Evolutionary conservation across 2,113 vertebrate genomes (phyloP).

Genomic region (Ammodytes marinus): DNA sequence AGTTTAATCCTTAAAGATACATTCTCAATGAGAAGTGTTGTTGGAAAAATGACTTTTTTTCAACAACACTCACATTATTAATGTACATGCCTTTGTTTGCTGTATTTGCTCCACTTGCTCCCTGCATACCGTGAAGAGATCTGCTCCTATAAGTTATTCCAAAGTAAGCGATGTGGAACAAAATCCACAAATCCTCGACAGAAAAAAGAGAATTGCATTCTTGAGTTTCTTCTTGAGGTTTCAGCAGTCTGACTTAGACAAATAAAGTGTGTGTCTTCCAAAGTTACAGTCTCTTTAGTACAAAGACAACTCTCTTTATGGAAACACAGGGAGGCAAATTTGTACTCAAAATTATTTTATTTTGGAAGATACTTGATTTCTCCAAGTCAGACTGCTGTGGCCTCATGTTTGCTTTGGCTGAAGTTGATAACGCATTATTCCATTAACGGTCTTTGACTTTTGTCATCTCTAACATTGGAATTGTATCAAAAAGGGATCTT

Average conservation of each 20-base stretch:
- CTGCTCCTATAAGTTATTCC: neutral
- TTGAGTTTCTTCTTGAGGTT: neutral
- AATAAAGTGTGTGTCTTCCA: neutral
- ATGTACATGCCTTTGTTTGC: neutral
- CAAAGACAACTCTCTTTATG: neutral
- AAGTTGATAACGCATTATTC: neutral
- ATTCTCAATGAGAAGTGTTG: no score
- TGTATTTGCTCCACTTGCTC: neutral
- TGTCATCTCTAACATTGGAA: neutral
- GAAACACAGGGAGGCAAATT: neutral
- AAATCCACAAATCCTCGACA: neutral
- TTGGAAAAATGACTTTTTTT: no score
- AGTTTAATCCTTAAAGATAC: neutral
- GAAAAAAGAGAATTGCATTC: neutral
- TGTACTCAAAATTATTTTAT: neutral
- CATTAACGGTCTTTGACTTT: neutral
- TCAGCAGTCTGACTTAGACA: neutral
- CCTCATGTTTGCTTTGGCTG: slow-evolving; percentile 2
- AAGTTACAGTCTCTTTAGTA: neutral
- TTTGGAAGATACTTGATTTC: neutral
- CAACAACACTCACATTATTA: neutral
- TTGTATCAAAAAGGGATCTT: neutral
- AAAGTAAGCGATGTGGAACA: neutral
- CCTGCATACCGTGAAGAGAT: neutral
- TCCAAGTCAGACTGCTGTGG: neutral